Evolutionary conservation across 2,113 vertebrate genomes (phyloP), one percentile per base, ranked within the genome.

Genomic region (Oryzias melastigma): DNA sequence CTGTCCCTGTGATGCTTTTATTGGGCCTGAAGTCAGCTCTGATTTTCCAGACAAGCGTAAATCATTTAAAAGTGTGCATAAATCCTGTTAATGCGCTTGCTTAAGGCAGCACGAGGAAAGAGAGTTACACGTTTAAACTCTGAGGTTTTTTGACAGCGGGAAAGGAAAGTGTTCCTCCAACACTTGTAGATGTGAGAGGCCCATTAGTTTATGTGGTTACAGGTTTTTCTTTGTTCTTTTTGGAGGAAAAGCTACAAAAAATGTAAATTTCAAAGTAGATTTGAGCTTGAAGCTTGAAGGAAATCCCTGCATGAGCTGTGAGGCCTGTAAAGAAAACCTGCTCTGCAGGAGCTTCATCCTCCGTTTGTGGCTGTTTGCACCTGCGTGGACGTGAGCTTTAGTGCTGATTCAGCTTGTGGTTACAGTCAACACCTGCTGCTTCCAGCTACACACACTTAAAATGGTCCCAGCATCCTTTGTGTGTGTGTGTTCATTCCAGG

Each of bases 351-450:
- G 20, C 17, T 43, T 5, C 50, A 29, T 49, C 44, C 25, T 41
- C 35, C 54, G 7, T 46, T 54, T 18, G 40, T 56, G 46, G 46
- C 35, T 76, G 73, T 75, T 14, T 64, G 7, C 4, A 14, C 53
- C n/a, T 70, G 58, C 20, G 46, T 45, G 46, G 22, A 61, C 51
- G 65, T 55, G 48, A 49, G 52, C 25, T 47, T 66, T 14, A 52
- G 41, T 18, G 3, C 75, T 81, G 85, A 83, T 53, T 85, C 82
- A 75, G 67, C 73, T 16, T 72, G 77, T 83, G 68, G 58, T 60
- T 15, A 60, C 51, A 77, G 58, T 45, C 75, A 83, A 83, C 82
- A 81, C 80, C 80, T 84, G 81, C 76, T 68, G 68, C 67, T 16
- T 65, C 25, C n/a, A 25, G 27, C 49, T 20, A 16, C 51, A 48